A percentile compares a stretch with the other conserved stretches of the same genome.
Evolutionary conservation across 2,888 invertebrate species (phyloP).

Genomic region (Chalcosyrphus nemorum): DNA sequence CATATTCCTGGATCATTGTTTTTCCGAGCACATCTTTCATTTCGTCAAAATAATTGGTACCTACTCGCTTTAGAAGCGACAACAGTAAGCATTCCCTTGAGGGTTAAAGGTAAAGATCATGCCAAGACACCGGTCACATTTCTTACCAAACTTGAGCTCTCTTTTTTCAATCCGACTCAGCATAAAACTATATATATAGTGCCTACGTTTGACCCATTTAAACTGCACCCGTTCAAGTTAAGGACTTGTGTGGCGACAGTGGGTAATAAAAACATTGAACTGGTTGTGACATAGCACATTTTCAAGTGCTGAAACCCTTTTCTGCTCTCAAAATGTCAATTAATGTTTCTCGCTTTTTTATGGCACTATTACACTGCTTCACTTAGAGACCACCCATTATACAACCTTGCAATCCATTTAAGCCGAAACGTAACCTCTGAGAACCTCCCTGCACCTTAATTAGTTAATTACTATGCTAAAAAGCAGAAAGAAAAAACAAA

Average conservation of each 20-base stretch:
- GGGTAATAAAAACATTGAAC: slow-evolving; percentile 9
- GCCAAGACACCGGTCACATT: no score
- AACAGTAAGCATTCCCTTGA: no score
- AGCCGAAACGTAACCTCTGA: slow-evolving; percentile 50
- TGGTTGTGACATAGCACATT: neutral
- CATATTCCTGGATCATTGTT: no score
- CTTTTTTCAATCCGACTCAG: no score
- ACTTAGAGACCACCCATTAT: slow-evolving; percentile 58
- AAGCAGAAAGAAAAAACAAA: slow-evolving; percentile 7
- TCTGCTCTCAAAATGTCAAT: slow-evolving; percentile 35
- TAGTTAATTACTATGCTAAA: slow-evolving; percentile 66
- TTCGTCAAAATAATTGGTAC: no score
- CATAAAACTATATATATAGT: no score
- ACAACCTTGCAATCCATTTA: slow-evolving; percentile 50
- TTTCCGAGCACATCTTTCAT: no score
- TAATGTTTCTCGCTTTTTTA: slow-evolving; percentile 21
- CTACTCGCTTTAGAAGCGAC: no score
- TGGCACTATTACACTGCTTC: neutral
- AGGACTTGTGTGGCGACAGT: neutral
- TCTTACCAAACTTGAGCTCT: no score
- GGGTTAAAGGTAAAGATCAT: no score
- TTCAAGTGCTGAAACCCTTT: neutral
- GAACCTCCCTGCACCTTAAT: slow-evolving; percentile 69
- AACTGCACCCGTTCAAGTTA: neutral
- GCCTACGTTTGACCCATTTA: neutral